Conservation (phyloP, 2,113 vertebrate genomes). For the Condylura cristata region DNA sequence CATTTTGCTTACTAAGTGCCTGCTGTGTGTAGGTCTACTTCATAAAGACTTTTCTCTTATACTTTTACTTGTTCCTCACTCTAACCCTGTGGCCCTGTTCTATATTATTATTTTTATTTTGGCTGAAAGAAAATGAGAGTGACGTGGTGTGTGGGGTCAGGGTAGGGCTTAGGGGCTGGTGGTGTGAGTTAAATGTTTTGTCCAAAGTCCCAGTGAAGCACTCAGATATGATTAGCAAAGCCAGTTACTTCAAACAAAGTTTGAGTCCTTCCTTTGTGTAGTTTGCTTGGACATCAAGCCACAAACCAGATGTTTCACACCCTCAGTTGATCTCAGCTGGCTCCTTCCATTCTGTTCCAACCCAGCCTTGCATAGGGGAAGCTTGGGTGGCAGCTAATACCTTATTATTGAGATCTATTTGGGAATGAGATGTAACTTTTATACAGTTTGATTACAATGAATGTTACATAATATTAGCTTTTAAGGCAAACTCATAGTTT, state of each 20-base stretch:
- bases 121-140: background rate
- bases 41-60: background rate
- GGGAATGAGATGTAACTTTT: background rate
- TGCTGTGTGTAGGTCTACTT: background rate
- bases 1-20: background rate
- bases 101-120: background rate
- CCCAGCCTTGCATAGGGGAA: background rate
- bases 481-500: constrained; percentile 39
- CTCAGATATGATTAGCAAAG: background rate
- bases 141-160: too few species aligned
- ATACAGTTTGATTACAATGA: background rate
- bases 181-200: background rate
- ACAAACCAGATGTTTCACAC: background rate
- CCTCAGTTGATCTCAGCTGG: background rate
- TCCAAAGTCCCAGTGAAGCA: background rate
- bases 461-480: background rate
- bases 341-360: background rate
- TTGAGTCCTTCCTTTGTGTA: background rate
- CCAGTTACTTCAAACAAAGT: background rate
- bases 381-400: background rate
- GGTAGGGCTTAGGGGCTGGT: too few species aligned
- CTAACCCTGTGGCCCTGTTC: background rate
- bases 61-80: background rate
- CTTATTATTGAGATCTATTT: background rate
- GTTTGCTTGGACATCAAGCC: background rate